Evolutionary conservation across 2,113 vertebrate genomes (phyloP).

Genomic region (pig (Sus scrofa)): DNA sequence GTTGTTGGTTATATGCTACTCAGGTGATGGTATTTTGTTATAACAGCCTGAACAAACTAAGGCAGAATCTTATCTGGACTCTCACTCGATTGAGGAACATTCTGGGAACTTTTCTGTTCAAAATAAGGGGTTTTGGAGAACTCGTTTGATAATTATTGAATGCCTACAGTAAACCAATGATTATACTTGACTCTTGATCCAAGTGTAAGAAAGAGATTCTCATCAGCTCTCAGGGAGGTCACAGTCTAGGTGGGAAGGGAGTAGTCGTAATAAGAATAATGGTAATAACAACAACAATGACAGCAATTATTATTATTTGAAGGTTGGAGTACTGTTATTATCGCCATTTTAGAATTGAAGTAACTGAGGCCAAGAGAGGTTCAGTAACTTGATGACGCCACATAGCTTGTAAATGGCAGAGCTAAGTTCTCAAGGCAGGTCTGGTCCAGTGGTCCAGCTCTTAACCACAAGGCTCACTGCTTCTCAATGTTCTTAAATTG

Average conservation of each 20-base stretch:
- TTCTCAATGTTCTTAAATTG: slow-evolving; percentile 40
- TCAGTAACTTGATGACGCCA: not conserved
- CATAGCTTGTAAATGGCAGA: not conserved
- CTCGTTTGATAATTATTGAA: not conserved
- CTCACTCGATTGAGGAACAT: not conserved
- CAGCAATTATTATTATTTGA: not conserved
- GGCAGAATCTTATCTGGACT: not conserved
- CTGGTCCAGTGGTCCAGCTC: not conserved
- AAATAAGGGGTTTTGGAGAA: not conserved
- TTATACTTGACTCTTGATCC: not conserved
- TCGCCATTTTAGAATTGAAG: not conserved
- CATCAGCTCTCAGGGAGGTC: not conserved
- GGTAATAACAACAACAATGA: not conserved
- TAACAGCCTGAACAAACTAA: not conserved
- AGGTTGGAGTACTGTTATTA: not conserved
- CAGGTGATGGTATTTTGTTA: not conserved
- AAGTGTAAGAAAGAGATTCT: not conserved
- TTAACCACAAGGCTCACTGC: not conserved
- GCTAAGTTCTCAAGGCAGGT: not conserved
- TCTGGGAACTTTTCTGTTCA: not conserved
- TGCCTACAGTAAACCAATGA: not conserved
- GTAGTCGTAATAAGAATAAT: not conserved
- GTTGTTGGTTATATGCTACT: not conserved
- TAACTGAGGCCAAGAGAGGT: not conserved
- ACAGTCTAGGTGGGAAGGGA: not conserved